A percentile compares a stretch with the other conserved stretches of the same genome.
These are phyloP conservation scores for Carlito syrichta DNA, from an alignment of 2,113 vertebrate genomes.

Conservation along the genomic window DNA sequence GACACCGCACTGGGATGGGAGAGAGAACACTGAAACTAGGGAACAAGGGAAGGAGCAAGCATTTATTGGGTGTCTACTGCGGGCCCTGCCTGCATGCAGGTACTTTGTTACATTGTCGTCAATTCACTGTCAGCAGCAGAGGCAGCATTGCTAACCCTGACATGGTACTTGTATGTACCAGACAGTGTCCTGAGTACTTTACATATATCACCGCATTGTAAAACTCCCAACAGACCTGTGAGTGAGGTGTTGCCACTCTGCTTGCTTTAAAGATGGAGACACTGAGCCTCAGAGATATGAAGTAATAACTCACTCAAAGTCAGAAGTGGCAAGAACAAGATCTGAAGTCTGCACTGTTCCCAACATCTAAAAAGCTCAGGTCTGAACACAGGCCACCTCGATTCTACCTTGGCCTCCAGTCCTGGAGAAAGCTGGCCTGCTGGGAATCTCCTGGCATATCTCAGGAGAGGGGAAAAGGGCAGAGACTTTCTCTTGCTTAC, in stretches of 20 bases:
- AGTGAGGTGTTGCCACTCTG: neutral
- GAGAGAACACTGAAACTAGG: neutral
- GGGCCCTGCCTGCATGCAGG: neutral
- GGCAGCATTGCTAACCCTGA: neutral
- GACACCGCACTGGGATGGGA: neutral
- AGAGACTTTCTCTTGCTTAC: neutral
- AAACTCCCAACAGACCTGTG: neutral
- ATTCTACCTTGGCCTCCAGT: neutral
- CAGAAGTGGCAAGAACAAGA: neutral
- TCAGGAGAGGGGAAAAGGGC: neutral
- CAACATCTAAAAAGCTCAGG: neutral
- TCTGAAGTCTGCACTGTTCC: neutral
- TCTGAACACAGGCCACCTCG: neutral
- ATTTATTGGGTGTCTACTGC: rapidly evolving
- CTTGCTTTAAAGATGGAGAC: neutral
- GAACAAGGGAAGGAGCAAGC: neutral
- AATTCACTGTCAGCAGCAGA: too few relatives aligned
- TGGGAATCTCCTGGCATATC: too few relatives aligned
- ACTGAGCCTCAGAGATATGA: neutral
- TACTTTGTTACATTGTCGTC: neutral
- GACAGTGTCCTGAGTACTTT: neutral
- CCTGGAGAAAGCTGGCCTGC: neutral
- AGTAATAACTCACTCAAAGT: neutral
- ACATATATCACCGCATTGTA: rapidly evolving
- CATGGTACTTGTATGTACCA: too few relatives aligned